A percentile compares a stretch with the other conserved stretches of the same genome.
These are phyloP conservation scores for Noctilio leporinus DNA, from an alignment of 2,113 vertebrate species.

Conservation along the genomic window DNA sequence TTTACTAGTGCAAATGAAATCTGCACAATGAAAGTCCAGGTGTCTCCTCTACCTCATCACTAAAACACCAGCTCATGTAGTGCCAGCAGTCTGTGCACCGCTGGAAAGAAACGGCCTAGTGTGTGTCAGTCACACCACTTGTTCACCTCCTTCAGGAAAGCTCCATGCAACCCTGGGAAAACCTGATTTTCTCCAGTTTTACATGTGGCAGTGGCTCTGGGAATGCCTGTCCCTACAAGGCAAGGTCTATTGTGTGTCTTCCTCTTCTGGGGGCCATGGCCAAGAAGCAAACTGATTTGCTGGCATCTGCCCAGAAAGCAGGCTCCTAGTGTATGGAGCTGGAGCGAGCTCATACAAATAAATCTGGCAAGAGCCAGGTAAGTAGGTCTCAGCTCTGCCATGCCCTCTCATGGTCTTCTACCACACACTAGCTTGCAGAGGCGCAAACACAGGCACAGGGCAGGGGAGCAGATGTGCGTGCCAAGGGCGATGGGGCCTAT, in stretches of 20 bases:
- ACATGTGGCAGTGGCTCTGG: not conserved
- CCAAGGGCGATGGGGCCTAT: conserved; percentile 44
- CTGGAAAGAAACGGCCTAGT: not conserved
- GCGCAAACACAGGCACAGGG: not conserved
- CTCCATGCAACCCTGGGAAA: not conserved
- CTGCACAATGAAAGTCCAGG: not conserved
- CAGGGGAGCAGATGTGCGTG: conserved; percentile 47
- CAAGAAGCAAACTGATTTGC: not conserved
- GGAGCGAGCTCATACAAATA: not conserved
- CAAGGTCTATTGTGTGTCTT: not conserved
- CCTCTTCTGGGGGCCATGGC: not conserved
- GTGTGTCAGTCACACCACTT: not conserved
- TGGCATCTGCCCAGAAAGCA: not conserved
- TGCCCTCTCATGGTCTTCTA: conserved; percentile 4
- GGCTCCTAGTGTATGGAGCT: not conserved
- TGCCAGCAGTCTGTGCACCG: not conserved
- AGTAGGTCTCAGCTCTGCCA: not conserved
- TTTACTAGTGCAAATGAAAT: not conserved
- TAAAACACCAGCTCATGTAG: not conserved
- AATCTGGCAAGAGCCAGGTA: not conserved
- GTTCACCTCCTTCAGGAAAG: not conserved
- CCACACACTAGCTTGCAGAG: not conserved
- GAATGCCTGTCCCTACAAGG: not conserved
- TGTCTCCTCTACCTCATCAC: not conserved
- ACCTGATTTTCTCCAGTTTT: not conserved